A percentile compares a stretch with the other conserved stretches of the same genome.
These are phyloP conservation scores for Diachasmimorpha longicaudata DNA, from an alignment of 1,140 invertebrate species.

Conservation along the genomic window DNA sequence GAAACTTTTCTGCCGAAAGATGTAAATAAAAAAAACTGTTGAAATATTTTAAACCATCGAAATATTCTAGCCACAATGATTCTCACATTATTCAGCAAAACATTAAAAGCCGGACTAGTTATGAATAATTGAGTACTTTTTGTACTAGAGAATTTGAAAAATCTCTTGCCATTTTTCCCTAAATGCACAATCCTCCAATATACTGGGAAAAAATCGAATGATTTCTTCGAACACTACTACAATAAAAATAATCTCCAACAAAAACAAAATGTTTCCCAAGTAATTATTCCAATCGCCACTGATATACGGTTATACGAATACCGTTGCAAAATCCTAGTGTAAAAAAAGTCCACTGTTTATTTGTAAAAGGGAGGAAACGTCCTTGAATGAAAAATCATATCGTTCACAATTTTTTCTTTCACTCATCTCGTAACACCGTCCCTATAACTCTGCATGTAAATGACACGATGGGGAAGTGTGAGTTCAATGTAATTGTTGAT, in stretches of 20 bases:
- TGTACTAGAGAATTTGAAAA: too few species aligned
- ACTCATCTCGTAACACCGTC: background rate
- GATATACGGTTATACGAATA: background rate
- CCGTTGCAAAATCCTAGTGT: background rate
- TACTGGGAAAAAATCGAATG: background rate
- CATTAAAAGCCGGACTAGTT: too few species aligned
- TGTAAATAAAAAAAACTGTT: too few species aligned
- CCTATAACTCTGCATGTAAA: background rate
- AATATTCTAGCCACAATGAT: too few species aligned
- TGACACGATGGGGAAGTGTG: background rate
- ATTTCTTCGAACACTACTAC: background rate
- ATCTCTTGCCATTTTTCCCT: too few species aligned
- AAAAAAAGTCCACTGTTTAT: background rate
- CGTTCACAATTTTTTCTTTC: conserved; percentile 17
- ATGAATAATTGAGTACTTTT: too few species aligned
- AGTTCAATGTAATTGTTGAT: background rate
- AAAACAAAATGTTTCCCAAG: background rate
- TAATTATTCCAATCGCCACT: background rate
- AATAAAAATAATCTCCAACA: background rate
- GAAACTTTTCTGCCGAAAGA: too few species aligned
- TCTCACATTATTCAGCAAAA: too few species aligned
- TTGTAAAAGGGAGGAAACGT: background rate
- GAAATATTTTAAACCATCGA: too few species aligned
- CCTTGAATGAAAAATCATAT: conserved; percentile 14
- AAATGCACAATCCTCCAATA: background rate